Conservation (phyloP, 1,140 invertebrate genomes). For the Trichonephila clavata region DNA sequence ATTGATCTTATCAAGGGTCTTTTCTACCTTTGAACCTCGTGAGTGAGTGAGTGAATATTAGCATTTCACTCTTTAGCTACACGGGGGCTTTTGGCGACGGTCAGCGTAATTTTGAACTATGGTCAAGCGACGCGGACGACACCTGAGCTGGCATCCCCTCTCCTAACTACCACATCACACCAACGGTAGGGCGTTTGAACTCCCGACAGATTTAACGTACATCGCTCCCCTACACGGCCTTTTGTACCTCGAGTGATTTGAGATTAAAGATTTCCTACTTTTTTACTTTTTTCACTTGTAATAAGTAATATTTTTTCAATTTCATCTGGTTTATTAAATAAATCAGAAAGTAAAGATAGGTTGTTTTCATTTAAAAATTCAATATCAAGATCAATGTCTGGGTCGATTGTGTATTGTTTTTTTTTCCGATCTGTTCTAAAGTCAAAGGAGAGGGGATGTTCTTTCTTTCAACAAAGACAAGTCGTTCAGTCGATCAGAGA, state of each 20-base stretch:
- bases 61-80: no score
- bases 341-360: not conserved
- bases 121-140: no score
- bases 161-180: no score
- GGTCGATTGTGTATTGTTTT: not conserved
- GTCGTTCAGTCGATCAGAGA: not conserved
- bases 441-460: not conserved
- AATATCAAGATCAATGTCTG: not conserved
- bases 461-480: not conserved
- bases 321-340: not conserved
- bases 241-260: not conserved
- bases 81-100: no score
- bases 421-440: not conserved
- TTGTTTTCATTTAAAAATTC: not conserved
- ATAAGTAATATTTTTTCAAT: not conserved
- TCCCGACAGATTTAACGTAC: no score
- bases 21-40: not conserved
- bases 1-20: not conserved
- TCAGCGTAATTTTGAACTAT: no score
- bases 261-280: not conserved
- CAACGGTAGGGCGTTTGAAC: no score
- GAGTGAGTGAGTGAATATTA: no score
- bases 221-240: no score
- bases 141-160: no score
- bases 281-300: not conserved